Percentiles rank a stretch among this genome's conserved stretches.
Evolutionary conservation across 1,140 invertebrate species (phyloP).

Genomic region (Diorhabda elongata): DNA sequence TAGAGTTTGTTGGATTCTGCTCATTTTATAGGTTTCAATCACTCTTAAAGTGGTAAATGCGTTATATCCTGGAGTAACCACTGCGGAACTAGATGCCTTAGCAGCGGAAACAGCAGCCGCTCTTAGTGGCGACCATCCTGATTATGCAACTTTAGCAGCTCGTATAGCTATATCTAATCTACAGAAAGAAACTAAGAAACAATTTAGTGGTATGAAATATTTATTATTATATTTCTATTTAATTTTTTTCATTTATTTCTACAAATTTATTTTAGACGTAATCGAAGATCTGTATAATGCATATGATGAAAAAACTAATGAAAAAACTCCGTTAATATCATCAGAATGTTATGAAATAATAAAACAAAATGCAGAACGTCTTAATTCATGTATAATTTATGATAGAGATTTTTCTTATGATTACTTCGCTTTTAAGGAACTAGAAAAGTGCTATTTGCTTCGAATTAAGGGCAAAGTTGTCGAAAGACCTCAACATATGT

Average conservation of each 20-base stretch:
- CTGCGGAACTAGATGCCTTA: slow-evolving; percentile 93
- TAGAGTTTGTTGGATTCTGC: too few relatives aligned
- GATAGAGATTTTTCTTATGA: slow-evolving; percentile 97
- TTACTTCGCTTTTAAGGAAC: slow-evolving; percentile 98
- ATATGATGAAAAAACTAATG: slow-evolving; percentile 67
- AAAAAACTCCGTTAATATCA: slow-evolving; percentile 78
- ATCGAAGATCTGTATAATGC: slow-evolving; percentile 82
- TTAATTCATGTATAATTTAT: slow-evolving; percentile 96
- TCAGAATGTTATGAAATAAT: slow-evolving; percentile 80
- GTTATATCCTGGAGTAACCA: slow-evolving; percentile 93
- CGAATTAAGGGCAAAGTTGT: slow-evolving; percentile 92
- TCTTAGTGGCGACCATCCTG: slow-evolving; percentile 94
- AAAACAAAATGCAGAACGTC: slow-evolving; percentile 76
- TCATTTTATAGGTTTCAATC: slow-evolving; percentile 49
- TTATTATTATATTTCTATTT: neutral
- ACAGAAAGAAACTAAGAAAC: slow-evolving; percentile 93
- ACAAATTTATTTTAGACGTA: slow-evolving; percentile 71
- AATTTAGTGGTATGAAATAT: slow-evolving; percentile 78
- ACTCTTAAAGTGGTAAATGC: slow-evolving; percentile 89
- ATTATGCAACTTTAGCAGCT: slow-evolving; percentile 94
- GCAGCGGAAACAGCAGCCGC: slow-evolving; percentile 95
- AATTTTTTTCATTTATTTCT: neutral
- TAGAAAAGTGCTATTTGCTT: slow-evolving; percentile 93
- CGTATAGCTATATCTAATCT: slow-evolving; percentile 95
- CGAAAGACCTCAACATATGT: slow-evolving; percentile 96